Base-by-base conservation (phyloP, 2,797 vertebrate species). In the Chelonia mydas region DNA sequence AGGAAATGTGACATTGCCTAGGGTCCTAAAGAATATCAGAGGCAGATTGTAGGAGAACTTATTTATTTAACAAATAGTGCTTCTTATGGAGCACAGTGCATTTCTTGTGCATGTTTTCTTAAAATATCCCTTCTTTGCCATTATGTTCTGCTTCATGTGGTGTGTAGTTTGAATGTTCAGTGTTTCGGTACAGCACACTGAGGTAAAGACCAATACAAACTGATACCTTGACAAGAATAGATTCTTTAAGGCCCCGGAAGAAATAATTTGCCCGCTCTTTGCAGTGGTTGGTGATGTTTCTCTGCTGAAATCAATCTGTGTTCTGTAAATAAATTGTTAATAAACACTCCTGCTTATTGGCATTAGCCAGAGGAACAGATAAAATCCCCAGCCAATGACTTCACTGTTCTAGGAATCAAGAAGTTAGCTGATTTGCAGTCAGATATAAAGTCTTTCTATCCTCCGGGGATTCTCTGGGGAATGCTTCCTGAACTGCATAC, bases 241-340 rank as follows among this genome's bases (percentile, higher is more conserved):
- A 94, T 94, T 89, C 87, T 90, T 96, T 80, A 95, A 95, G 59
- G 5, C 11, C 81, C 47, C 0, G 2, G 68, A 96, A 97, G 57
- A 96, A 98, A 96, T 96, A 28, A 0, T 96, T 98, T 93, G 37
- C 80, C 89, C 5, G 1, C 74, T 93, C 53, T 95, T 96, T 92
- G 53, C 74, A 87, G 65, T 89, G 45, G 2, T 76, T 97, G 80
- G 65, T 59, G 72, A 78, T 88, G 84, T 68, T 98, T 90, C 74
- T 91, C 10, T 87, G 45, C 68, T 90, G 92, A 97, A 98, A 97
- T 98, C 96, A 97, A 96, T 96, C 93, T 97, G 83, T 95, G 91
- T 97, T 98, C 91, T 97, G 90, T 97, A 98, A 98, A 97, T 98
- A 97, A 98, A 97, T 97, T 98, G 96, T 97, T 97, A 97, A 98